phyloP scores from a whole-genome alignment of 2,797 vertebrate species.

The Tapirus indicus region DNA sequence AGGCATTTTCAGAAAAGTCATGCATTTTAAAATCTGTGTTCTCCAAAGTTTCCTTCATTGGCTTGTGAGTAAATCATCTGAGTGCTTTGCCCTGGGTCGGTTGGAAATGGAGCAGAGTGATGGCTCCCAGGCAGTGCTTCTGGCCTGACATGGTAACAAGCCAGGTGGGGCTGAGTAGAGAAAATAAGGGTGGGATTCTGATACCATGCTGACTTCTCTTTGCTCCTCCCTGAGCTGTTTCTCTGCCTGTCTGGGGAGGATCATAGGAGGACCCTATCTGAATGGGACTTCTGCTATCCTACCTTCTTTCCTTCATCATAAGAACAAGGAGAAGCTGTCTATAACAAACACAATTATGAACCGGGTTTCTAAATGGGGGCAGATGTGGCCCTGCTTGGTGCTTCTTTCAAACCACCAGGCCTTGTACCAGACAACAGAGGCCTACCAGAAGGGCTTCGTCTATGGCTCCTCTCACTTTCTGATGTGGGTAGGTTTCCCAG shows the following conservation, averaged over 20 bases:
- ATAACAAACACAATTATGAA: not conserved
- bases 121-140: not conserved
- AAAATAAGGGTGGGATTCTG: no score
- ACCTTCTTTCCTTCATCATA: not conserved
- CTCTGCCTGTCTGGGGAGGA: not conserved
- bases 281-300: accelerated
- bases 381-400: not conserved
- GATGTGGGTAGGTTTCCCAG: not conserved
- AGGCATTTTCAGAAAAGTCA: slow-evolving; percentile 21
- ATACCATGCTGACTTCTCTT: accelerated
- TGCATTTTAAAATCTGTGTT: not conserved
- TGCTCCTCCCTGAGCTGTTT: not conserved
- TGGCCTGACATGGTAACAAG: not conserved
- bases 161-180: not conserved
- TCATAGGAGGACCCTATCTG: not conserved
- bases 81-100: not conserved
- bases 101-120: not conserved
- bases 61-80: not conserved
- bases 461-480: not conserved
- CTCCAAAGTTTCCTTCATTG: not conserved
- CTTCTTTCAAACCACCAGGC: not conserved
- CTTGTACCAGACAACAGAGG: accelerated
- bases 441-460: no score
- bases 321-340: not conserved
- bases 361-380: not conserved